Evolutionary conservation across 2,888 invertebrate genomes (phyloP).

Genomic region (Synanthedon myopaeformis): DNA sequence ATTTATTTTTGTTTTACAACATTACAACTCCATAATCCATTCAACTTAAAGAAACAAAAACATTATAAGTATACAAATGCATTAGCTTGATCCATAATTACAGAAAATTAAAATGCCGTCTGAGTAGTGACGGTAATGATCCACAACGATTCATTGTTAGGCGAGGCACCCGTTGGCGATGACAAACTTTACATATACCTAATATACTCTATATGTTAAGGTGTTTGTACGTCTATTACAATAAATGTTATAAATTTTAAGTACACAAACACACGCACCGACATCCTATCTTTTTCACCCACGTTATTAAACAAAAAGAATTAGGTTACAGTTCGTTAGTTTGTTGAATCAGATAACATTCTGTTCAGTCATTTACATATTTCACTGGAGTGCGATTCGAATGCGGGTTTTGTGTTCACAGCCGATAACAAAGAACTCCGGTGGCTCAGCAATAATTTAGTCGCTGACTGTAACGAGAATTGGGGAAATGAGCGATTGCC

Average conservation of each 20-base stretch:
- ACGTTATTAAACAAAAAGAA: constrained; percentile 8
- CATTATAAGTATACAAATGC: no score
- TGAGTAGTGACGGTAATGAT: no score
- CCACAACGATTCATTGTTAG: no score
- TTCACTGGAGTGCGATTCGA: constrained; percentile 23
- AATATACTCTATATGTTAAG: no score
- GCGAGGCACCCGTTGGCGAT: no score
- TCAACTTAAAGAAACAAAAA: no score
- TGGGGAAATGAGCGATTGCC: constrained; percentile 20
- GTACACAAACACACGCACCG: no score
- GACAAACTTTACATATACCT: no score
- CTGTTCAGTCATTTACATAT: constrained; percentile 29
- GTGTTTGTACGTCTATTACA: constrained; percentile 1
- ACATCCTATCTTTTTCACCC: neutral
- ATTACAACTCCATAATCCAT: no score
- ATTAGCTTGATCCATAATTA: no score
- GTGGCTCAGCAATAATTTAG: constrained; percentile 20
- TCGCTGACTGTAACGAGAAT: constrained; percentile 15
- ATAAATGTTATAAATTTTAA: neutral
- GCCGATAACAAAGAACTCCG: constrained; percentile 17
- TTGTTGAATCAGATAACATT: constrained; percentile 37
- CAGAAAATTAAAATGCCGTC: no score
- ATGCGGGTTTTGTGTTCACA: constrained; percentile 11
- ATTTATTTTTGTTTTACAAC: no score
- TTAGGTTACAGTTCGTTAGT: constrained; percentile 26